Evolutionary conservation across 2,888 invertebrate genomes (phyloP).

Genomic region (Drosophila kokeensis): DNA sequence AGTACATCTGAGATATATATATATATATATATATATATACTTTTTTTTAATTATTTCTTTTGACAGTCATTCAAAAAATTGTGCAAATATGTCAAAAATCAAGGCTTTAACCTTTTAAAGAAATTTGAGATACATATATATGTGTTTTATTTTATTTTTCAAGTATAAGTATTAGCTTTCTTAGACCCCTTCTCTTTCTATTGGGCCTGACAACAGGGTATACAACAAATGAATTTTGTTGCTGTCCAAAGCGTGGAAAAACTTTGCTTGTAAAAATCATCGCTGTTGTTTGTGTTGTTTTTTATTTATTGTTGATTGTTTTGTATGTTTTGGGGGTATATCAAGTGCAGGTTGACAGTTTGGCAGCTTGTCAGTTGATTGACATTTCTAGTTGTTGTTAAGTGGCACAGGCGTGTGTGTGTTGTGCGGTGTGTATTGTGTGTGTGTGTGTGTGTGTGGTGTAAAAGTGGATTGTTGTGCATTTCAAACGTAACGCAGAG

Average conservation of each 20-base stretch:
- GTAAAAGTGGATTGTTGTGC: conserved; percentile 18
- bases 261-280: conserved; percentile 30
- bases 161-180: not conserved
- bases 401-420: conserved; percentile 66
- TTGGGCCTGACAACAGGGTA: conserved; percentile 4
- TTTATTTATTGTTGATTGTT: conserved; percentile 16
- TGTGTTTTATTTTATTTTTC: not conserved
- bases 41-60: not conserved
- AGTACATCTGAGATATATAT: not conserved
- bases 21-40: not conserved
- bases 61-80: not conserved
- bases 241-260: conserved; percentile 56
- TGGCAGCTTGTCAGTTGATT: conserved; percentile 75
- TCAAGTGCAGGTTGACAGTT: conserved; percentile 72
- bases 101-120: not conserved
- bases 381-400: conserved; percentile 79
- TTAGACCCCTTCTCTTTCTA: too few species aligned
- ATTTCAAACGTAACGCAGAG: conserved; percentile 18
- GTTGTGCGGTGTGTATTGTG: conserved; percentile 3
- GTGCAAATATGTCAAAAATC: not conserved
- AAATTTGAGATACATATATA: not conserved
- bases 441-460: conserved; percentile 32
- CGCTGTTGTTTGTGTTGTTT: conserved; percentile 26
- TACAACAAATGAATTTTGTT: conserved; percentile 15
- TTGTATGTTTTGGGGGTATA: conserved; percentile 49